A percentile compares a stretch with the other conserved stretches of the same genome.
These are phyloP conservation scores for Cataglyphis albicans DNA, from an alignment of 2,888 invertebrate genomes.

Conservation along the genomic window DNA sequence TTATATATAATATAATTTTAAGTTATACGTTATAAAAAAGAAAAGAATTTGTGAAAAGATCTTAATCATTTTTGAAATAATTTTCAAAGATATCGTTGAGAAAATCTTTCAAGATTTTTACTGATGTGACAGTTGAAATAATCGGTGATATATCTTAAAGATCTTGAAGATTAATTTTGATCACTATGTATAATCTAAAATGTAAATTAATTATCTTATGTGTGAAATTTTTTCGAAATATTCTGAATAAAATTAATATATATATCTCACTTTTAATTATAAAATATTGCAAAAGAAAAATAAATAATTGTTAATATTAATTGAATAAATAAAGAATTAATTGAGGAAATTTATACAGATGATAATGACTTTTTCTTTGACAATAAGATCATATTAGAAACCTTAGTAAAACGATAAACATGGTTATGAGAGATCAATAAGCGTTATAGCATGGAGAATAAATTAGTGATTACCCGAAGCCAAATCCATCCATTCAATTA, in stretches of 20 bases:
- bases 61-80: not conserved
- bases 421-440: not conserved
- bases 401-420: not conserved
- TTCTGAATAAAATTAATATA: not conserved
- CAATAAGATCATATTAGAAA: not conserved
- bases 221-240: not conserved
- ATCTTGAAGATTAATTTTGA: not conserved
- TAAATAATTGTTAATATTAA: not conserved
- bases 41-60: not conserved
- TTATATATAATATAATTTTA: not conserved
- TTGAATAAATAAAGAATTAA: not conserved
- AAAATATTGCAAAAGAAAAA: not conserved
- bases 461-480: slow-evolving; percentile 29
- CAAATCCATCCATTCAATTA: slow-evolving; percentile 46
- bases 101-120: slow-evolving; percentile 3
- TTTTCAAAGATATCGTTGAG: not conserved
- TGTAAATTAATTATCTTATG: not conserved
- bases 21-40: not conserved
- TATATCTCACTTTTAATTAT: not conserved
- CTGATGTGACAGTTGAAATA: not conserved
- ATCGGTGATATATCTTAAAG: slow-evolving; percentile 15
- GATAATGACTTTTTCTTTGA: not conserved
- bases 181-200: not conserved
- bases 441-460: slow-evolving; percentile 1
- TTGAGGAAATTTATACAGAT: not conserved